Evolutionary conservation across 1,140 invertebrate species (phyloP).

Genomic region (Globodera ellingtonae): DNA sequence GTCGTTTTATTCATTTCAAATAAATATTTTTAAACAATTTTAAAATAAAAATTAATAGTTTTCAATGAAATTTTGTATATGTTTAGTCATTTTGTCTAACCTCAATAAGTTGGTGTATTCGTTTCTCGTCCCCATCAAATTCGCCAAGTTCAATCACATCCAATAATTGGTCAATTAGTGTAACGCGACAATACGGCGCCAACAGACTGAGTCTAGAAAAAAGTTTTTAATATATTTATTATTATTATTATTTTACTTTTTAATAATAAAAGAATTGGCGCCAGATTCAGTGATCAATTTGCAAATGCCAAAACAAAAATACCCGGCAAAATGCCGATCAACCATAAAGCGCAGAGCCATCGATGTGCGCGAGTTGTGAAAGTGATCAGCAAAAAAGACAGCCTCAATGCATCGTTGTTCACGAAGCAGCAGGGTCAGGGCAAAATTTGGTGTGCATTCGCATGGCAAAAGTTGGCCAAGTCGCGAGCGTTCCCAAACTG

Average conservation of each 20-base stretch:
- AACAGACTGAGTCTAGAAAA: conserved; percentile 5
- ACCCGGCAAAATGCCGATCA: not conserved
- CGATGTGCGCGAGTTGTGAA: conserved; percentile 12
- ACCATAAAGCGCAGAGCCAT: conserved; percentile 18
- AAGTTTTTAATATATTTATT: conserved; percentile 3
- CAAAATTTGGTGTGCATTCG: conserved; percentile 14
- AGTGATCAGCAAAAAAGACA: conserved; percentile 21
- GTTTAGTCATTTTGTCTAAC: not conserved
- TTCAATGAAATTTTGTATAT: too few relatives aligned
- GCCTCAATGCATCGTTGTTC: conserved; percentile 18
- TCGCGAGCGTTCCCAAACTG: not conserved
- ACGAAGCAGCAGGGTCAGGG: conserved; percentile 10
- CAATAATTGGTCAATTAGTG: conserved; percentile 15
- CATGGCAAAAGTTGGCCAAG: conserved; percentile 15
- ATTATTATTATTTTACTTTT: not conserved
- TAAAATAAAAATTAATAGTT: too few relatives aligned
- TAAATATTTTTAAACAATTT: too few relatives aligned
- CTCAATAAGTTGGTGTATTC: not conserved
- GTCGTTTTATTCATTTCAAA: not conserved
- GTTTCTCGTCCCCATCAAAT: not conserved
- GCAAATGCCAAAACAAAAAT: too few relatives aligned
- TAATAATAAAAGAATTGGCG: not conserved
- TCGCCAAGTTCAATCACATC: conserved; percentile 10
- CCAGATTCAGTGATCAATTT: too few relatives aligned
- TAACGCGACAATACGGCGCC: conserved; percentile 6